These are phyloP conservation scores for Acyrthosiphon pisum DNA, from an alignment of 1,140 invertebrate species.

Conservation along the genomic window DNA sequence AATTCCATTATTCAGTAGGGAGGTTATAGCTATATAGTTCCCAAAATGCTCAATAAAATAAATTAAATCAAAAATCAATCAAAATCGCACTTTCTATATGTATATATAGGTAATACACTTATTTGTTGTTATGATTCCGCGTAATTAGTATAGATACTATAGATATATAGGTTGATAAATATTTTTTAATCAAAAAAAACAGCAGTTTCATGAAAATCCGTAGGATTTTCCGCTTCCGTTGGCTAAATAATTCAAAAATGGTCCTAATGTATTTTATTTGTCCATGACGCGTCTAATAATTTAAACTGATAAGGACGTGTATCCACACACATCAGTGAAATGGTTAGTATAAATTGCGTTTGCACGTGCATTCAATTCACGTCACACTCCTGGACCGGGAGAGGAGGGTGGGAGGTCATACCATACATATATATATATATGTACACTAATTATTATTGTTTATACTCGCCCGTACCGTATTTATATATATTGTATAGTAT, in stretches of 20 bases:
- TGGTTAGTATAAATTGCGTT: background rate
- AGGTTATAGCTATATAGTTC: background rate
- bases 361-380: background rate
- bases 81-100: background rate
- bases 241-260: background rate
- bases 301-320: background rate
- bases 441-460: constrained; percentile 13
- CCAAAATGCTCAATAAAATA: background rate
- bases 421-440: background rate
- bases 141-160: background rate
- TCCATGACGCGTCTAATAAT: background rate
- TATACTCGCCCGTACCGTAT: background rate
- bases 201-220: background rate
- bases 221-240: background rate
- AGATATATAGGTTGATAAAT: no score
- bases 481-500: background rate
- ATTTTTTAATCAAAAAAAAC: no score
- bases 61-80: background rate
- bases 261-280: background rate
- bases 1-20: no score
- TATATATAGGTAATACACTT: no score
- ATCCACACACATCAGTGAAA: background rate
- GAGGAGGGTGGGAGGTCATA: background rate
- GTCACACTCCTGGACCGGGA: background rate
- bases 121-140: background rate